A percentile compares a stretch with the other conserved stretches of the same genome.
phyloP scores from a whole-genome alignment of 2,888 invertebrate genomes.

The Petrolisthes manimaculis region DNA sequence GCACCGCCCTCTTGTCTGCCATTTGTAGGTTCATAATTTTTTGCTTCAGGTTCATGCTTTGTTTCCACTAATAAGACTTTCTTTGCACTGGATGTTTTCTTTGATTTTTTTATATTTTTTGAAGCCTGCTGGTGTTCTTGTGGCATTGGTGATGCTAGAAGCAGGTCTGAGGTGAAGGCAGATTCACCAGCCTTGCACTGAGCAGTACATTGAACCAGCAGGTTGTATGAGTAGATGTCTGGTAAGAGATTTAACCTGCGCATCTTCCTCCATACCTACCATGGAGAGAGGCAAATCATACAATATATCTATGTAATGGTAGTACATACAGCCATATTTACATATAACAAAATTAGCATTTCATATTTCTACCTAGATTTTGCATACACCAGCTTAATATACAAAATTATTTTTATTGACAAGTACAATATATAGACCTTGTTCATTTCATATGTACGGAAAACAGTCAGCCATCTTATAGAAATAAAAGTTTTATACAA shows the following conservation, averaged over 20 bases:
- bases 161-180: slow-evolving; percentile 39
- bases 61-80: neutral
- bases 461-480: too few species aligned
- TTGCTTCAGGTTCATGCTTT: neutral
- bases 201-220: slow-evolving; percentile 82
- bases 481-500: neutral
- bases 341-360: too few species aligned
- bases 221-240: slow-evolving; percentile 81
- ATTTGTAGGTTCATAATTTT: too few species aligned
- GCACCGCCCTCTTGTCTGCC: too few species aligned
- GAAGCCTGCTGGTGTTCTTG: too few species aligned
- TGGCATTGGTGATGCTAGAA: neutral
- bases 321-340: too few species aligned
- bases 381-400: too few species aligned
- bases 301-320: neutral
- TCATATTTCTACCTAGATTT: too few species aligned
- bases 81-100: neutral
- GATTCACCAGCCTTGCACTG: slow-evolving; percentile 84
- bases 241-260: slow-evolving; percentile 77
- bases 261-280: slow-evolving; percentile 86
- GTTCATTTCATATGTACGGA: too few species aligned
- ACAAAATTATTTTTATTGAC: too few species aligned
- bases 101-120: neutral
- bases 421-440: too few species aligned
- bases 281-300: neutral